Evolutionary conservation across 2,888 invertebrate species (phyloP).

Genomic region (Patella ulyssiponensis): DNA sequence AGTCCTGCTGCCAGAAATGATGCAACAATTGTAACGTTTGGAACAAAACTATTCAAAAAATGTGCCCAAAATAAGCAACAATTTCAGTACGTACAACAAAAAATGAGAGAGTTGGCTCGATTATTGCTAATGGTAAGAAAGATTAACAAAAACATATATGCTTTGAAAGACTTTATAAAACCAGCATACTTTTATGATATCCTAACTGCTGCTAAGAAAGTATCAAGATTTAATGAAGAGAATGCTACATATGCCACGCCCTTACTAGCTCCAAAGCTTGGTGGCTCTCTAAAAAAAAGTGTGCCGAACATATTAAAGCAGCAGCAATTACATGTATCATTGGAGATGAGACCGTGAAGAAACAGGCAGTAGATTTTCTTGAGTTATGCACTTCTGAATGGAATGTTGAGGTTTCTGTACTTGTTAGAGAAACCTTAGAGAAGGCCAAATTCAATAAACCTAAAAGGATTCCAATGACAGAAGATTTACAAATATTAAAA

Average conservation of each 20-base stretch:
- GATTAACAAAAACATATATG: slow-evolving; percentile 1
- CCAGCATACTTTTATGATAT: slow-evolving; percentile 1
- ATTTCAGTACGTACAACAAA: not conserved
- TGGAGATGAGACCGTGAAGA: not conserved
- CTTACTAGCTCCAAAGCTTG: not conserved
- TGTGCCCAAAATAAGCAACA: slow-evolving; percentile 12
- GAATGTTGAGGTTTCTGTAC: not conserved
- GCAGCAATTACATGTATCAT: not conserved
- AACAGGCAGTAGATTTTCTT: slow-evolving; percentile 6
- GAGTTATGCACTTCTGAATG: slow-evolving; percentile 1
- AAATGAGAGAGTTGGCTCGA: not conserved
- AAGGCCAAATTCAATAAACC: slow-evolving; percentile 6
- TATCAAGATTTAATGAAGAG: not conserved
- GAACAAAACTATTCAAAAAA: slow-evolving; percentile 6
- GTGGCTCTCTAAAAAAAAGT: slow-evolving; percentile 1
- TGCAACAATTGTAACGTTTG: not conserved
- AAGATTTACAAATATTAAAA: not conserved
- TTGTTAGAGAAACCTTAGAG: not conserved
- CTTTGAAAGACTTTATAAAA: slow-evolving; percentile 8
- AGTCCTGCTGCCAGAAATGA: not conserved
- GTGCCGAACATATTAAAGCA: slow-evolving; percentile 2
- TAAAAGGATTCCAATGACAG: not conserved
- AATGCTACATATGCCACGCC: not conserved
- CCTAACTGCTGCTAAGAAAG: not conserved
- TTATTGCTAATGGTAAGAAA: not conserved